Evolutionary conservation across 2,888 invertebrate genomes (phyloP).

Genomic region (Patella caerulea): DNA sequence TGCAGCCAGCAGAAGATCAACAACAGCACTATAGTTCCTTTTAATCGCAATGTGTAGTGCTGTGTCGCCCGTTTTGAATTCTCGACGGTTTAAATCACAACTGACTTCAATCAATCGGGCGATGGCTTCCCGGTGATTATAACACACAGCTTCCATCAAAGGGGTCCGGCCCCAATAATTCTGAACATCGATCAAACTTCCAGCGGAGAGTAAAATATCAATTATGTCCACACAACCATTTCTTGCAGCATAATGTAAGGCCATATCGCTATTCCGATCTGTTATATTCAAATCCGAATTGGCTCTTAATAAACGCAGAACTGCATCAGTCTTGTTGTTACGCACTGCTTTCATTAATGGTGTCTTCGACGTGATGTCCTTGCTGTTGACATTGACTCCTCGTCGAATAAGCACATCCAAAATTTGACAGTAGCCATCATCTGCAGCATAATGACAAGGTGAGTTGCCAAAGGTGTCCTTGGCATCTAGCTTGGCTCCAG

Average conservation of each 20-base stretch:
- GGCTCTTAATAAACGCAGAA: constrained; percentile 62
- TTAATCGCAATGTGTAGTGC: constrained; percentile 70
- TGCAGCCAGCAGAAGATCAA: constrained; percentile 65
- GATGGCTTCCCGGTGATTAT: constrained; percentile 70
- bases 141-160: constrained; percentile 70
- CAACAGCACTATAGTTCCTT: constrained; percentile 69
- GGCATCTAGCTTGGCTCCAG: constrained; percentile 68
- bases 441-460: constrained; percentile 71
- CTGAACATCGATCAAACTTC: constrained; percentile 68
- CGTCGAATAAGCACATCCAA: constrained; percentile 67
- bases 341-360: constrained; percentile 71
- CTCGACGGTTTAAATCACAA: constrained; percentile 69
- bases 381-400: constrained; percentile 67
- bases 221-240: constrained; percentile 69
- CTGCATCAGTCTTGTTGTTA: constrained; percentile 70
- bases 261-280: constrained; percentile 70
- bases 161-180: constrained; percentile 71
- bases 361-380: constrained; percentile 71
- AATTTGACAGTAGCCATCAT: constrained; percentile 69
- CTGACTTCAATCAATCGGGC: constrained; percentile 60
- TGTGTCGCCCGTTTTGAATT: constrained; percentile 70
- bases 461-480: constrained; percentile 71
- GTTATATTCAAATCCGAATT: constrained; percentile 68
- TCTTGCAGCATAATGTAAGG: constrained; percentile 69
- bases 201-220: constrained; percentile 65